Evolutionary conservation across 2,797 vertebrate species (phyloP), one percentile per base, ranked within the genome.

Genomic region (Molossus molossus): DNA sequence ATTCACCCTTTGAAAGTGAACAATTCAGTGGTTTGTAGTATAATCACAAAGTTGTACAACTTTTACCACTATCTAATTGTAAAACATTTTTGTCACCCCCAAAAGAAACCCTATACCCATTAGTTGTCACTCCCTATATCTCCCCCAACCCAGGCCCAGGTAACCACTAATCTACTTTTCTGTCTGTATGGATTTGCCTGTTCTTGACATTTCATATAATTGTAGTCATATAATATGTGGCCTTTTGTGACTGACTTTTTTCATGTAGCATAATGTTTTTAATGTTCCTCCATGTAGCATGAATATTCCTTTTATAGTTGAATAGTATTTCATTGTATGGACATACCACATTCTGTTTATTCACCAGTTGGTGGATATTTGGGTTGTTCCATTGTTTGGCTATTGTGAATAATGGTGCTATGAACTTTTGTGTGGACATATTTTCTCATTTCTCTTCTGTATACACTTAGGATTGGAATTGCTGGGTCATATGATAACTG

Each of bases 401-500:
- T 94, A 7, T 90, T 90, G 55, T 87, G 45, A 90, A 85, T 87
- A 90, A 85, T 53, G 72, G 29, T 94, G n/a, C 90, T 88, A 2
- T 95, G 83, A 94, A 91, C 90, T 91, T 95, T 84, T 85, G 29
- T 90, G 53, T 85, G 25, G 40, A 62, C 17, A 81, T 85, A 45
- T 80, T 37, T 95, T 90, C 96, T 95, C 91, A 80, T 89, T 93
- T 91, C 48, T 91, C 57, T 96, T 91, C 21, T 82, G 33, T 88
- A 37, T 88, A 29, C 85, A 64, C 29, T 8, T 64, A 70, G 37
- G 62, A 50, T 65, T 93, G 62, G 83, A 96, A 79, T 86, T 94
- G 57, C 82, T 62, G 48, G 62, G 65, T 87, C 92, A 45, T 48
- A 5, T 84, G 60, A 37, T 88, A 50, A 72, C 50, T 82, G 1